Percentiles rank a stretch among this genome's conserved stretches.
phyloP scores from a whole-genome alignment of 2,888 invertebrate species.

The Diadegma fenestrale region DNA sequence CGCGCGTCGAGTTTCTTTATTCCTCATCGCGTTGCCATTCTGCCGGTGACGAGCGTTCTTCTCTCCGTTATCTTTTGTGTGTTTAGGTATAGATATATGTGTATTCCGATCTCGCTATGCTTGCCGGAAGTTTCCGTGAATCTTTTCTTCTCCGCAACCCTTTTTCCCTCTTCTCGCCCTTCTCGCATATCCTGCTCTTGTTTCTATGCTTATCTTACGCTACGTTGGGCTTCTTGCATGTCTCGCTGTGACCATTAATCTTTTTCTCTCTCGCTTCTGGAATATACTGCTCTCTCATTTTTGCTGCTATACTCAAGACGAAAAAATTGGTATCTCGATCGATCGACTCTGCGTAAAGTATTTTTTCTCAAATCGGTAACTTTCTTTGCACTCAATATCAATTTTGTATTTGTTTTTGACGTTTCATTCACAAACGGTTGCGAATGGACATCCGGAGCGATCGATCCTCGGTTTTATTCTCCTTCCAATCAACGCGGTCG shows the following conservation, averaged over 20 bases:
- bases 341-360: slow-evolving; percentile 40
- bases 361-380: neutral
- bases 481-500: slow-evolving; percentile 17
- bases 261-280: slow-evolving; percentile 23
- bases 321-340: slow-evolving; percentile 36
- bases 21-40: slow-evolving; percentile 55
- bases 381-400: slow-evolving; percentile 2
- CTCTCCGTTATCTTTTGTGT: slow-evolving; percentile 9
- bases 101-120: neutral
- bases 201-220: neutral
- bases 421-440: slow-evolving; percentile 33
- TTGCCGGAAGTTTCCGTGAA: slow-evolving; percentile 40
- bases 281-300: slow-evolving; percentile 1
- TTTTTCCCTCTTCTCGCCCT: slow-evolving; percentile 9
- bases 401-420: slow-evolving; percentile 37
- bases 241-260: slow-evolving; percentile 48
- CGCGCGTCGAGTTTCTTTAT: slow-evolving; percentile 62
- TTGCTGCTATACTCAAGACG: neutral
- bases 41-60: slow-evolving; percentile 25
- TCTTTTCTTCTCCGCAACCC: slow-evolving; percentile 36
- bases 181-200: slow-evolving; percentile 13
- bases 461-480: slow-evolving; percentile 22
- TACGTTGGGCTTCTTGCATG: slow-evolving; percentile 34
- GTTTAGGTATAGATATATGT: neutral
- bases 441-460: neutral